phyloP scores from a whole-genome alignment of 1,140 invertebrate genomes.

The Acromyrmex heyeri region DNA sequence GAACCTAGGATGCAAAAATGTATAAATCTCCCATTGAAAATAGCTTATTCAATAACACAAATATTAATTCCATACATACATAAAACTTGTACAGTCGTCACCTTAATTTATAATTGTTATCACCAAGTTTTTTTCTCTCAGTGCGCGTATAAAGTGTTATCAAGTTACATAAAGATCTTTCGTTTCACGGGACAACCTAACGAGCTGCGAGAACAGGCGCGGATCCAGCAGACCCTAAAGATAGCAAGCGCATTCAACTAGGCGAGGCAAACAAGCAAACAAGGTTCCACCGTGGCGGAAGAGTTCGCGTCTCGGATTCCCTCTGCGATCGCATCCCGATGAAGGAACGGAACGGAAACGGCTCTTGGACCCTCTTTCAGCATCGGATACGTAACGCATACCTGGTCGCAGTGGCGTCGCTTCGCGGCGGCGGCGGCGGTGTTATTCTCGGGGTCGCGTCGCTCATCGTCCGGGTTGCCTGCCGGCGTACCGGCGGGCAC shows the following conservation, averaged over 20 bases:
- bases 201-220: not conserved
- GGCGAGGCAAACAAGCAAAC: conserved; percentile 15
- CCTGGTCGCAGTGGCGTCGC: conserved; percentile 35
- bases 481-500: conserved; percentile 49
- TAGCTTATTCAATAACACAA: too few relatives aligned
- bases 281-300: conserved; percentile 14
- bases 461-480: conserved; percentile 27
- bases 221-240: not conserved
- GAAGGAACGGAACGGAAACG: conserved; percentile 39
- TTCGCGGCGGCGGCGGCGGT: not conserved
- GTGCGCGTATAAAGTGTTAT: not conserved
- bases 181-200: not conserved
- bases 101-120: too few relatives aligned
- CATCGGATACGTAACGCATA: conserved; percentile 45
- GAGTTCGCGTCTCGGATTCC: not conserved
- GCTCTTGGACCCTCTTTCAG: conserved; percentile 4
- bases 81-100: too few relatives aligned
- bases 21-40: too few relatives aligned
- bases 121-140: too few relatives aligned
- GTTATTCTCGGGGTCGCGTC: conserved; percentile 34
- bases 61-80: too few relatives aligned
- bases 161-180: not conserved
- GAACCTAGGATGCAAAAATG: too few relatives aligned
- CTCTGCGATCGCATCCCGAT: conserved; percentile 31
- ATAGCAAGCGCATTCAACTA: conserved; percentile 9